Evolutionary conservation across 2,113 vertebrate genomes (phyloP), one percentile per base, ranked within the genome.

Genomic region (Eurypyga helias): DNA sequence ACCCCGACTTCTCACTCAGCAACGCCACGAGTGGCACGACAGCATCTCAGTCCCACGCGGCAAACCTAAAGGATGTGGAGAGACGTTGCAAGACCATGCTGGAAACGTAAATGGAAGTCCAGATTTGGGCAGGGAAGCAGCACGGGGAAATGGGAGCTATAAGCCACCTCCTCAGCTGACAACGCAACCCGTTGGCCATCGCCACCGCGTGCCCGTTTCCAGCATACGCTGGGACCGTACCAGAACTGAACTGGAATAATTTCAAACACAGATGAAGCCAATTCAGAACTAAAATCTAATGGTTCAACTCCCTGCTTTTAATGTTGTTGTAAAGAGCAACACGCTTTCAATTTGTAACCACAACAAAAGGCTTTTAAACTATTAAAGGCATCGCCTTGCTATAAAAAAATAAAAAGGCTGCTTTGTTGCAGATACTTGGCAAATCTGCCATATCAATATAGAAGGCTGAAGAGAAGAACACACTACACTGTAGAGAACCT

Each of bases 321-420:
- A 89, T 75, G 83, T 34, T 72, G 77, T 31, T 87, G 55, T 94
- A 91, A 95, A 96, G 87, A 95, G 77, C 65, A 91, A 41, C 89
- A 87, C 61, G 67, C 83, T 94, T 94, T 96, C 96, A 96, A 95
- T 96, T 88, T 94, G 94, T 87, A 91, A 93, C 94, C 91, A 95
- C 91, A 96, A 94, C 95, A 91, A 95, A 97, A 94, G 91, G 91
- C 94, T 97, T 95, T 96, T 89, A 95, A 94, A 95, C 87, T 93
- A 84, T 82, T 95, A 97, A 92, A 96, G 80, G 80, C 65, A 67
- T 4, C 82, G 95, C 85, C 78, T 83, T 52, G 92, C 45, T 60
- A 43, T 90, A 95, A 96, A 95, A 93, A 94, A 93, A 95, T 78
- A 71, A 95, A 92, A 91, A 96, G 87, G 70, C 57, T 79, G 71